Evolutionary conservation across 2,888 invertebrate species (phyloP), one percentile per base, ranked within the genome.

Genomic region (Tetragnatha montana): DNA sequence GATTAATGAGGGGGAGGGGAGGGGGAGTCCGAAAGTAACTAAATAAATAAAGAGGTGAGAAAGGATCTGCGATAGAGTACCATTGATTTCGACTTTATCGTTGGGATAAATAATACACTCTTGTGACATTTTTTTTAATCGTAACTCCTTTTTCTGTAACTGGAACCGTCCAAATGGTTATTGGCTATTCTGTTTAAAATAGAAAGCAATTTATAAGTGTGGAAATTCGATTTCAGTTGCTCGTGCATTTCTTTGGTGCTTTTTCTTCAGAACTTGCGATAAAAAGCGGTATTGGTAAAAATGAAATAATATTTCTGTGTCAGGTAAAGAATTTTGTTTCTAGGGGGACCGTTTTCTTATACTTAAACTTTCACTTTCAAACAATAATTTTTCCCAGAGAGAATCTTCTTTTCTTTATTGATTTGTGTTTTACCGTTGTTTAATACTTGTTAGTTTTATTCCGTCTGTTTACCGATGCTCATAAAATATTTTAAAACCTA

Each of bases 31-130:
- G 60, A 60, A 76, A 84, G 69, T 76, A 69, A 76, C 17, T 47
- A 84, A 84, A 74, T 69, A 70, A 84, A 82, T 74, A 82, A 35
- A 82, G 75, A 75, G 68, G 74, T 21, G 21, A 69, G 76, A 84
- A 76, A 49, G 76, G 74, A 76, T 51, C 69, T 49, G 17, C 19
- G 76, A 84, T 68, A 84, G 75, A 84, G 71, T 51, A 76, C 68
- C 84, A 84, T 84, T 76, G 84, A 84, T 84, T 84, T 84, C 50
- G 69, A 84, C 84, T 84, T 84, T 84, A 76, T 76, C 84, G 69
- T 14, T 12, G 70, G 76, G 69, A 76, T 84, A 84, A 84, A 84
- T 84, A 84, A 84, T 84, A 84, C 69, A 84, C n/a, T 21, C 49
- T 76, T 84, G 51, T 19, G n/a, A 19, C 17, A 17, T 8, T 60